phyloP scores from a whole-genome alignment of 64 coral and sea anemone species.

The Stichodactyla mertensii region DNA sequence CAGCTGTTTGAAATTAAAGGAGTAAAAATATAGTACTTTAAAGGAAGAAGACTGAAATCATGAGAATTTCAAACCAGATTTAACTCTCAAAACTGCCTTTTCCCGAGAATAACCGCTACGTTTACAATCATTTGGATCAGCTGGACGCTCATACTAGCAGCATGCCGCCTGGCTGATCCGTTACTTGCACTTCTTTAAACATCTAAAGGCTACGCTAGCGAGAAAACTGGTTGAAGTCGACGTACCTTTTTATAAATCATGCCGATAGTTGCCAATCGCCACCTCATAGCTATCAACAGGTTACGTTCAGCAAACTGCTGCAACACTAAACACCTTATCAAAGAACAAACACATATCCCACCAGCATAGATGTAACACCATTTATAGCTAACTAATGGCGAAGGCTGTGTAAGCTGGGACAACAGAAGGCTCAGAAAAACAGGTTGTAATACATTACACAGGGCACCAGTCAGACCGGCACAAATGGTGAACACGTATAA shows the following conservation, averaged over 20 bases:
- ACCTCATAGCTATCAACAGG: slow-evolving; percentile 18
- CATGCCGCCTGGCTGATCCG: too few species aligned
- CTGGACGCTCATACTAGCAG: too few species aligned
- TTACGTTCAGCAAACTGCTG: slow-evolving; percentile 17
- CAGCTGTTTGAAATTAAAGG: too few species aligned
- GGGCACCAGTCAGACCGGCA: neutral
- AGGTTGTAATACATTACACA: slow-evolving; percentile 35
- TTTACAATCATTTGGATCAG: too few species aligned
- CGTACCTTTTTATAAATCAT: slow-evolving; percentile 47
- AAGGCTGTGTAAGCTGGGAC: slow-evolving; percentile 9
- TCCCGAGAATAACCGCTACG: too few species aligned
- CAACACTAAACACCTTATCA: neutral
- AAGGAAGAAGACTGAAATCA: too few species aligned
- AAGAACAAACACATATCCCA: slow-evolving; percentile 33
- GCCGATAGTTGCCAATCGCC: slow-evolving; percentile 40
- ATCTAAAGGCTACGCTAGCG: too few species aligned
- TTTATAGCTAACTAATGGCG: neutral
- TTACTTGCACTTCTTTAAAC: too few species aligned
- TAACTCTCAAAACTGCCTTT: too few species aligned
- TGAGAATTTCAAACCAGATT: too few species aligned
- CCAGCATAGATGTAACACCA: slow-evolving; percentile 37
- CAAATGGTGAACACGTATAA: neutral
- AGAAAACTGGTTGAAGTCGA: too few species aligned
- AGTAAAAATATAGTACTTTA: too few species aligned
- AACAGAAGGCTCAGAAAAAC: slow-evolving; percentile 32